phyloP scores from a whole-genome alignment of 2,113 vertebrate species.

The Microcebus jonahi region DNA sequence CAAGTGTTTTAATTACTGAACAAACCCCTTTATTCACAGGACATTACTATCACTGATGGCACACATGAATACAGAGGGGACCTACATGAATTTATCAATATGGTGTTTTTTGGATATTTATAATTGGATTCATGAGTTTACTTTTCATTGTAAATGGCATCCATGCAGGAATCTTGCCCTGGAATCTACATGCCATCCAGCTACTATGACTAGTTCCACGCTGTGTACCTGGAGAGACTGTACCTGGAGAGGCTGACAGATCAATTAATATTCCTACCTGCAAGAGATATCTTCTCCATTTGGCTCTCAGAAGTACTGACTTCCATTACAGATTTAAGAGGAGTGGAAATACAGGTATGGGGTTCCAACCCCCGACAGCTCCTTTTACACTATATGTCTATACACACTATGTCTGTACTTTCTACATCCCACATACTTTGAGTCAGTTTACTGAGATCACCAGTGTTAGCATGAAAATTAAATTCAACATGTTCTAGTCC shows the following conservation, averaged over 20 bases:
- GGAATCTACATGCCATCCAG: too few species aligned
- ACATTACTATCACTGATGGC: background rate
- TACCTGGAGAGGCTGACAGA: too few species aligned
- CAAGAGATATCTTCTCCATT: background rate
- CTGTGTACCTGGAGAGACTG: too few species aligned
- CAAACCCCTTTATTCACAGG: background rate
- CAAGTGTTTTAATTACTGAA: background rate
- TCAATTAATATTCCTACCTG: too few species aligned
- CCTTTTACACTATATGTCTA: background rate
- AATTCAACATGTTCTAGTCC: background rate
- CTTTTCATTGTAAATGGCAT: too few species aligned
- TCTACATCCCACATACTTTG: background rate
- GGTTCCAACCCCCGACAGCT: background rate
- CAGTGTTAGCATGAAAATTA: background rate
- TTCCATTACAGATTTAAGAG: background rate
- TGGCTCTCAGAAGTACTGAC: background rate
- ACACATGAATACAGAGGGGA: background rate
- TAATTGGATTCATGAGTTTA: background rate
- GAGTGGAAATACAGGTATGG: background rate
- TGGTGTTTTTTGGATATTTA: background rate
- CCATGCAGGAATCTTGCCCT: too few species aligned
- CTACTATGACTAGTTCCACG: too few species aligned
- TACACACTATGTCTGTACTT: background rate
- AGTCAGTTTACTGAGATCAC: background rate
- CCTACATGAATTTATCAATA: background rate